Conservation (phyloP, 2,797 vertebrate genomes). For the Squalus acanthias region DNA sequence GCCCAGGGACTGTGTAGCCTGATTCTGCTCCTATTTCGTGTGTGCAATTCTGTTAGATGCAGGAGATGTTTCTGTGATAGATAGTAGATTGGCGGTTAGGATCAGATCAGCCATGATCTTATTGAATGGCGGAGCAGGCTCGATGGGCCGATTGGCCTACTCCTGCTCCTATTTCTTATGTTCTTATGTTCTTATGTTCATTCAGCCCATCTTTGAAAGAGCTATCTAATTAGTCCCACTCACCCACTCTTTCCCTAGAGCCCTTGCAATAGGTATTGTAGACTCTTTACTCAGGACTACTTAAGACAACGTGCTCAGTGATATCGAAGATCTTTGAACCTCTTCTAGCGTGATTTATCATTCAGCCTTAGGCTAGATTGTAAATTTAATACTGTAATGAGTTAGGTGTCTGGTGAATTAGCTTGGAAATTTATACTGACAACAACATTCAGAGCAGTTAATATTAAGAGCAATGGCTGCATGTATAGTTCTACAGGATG, state of each 20-base stretch:
- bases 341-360: not conserved
- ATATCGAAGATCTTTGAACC: slow-evolving; percentile 38
- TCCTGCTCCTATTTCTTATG: no score
- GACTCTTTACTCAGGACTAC: not conserved
- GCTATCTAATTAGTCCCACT: not conserved
- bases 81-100: no score
- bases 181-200: no score
- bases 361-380: not conserved
- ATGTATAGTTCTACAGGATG: not conserved
- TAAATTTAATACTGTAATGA: slow-evolving; percentile 5
- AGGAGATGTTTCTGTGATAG: no score
- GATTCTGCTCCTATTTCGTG: no score
- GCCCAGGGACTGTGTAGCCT: no score
- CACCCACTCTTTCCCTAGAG: not conserved
- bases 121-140: no score
- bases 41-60: no score
- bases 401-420: not conserved
- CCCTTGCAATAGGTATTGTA: not conserved
- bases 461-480: not conserved
- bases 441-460: not conserved
- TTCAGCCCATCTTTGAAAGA: not conserved
- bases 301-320: slow-evolving; percentile 29
- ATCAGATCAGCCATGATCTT: no score
- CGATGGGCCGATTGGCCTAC: no score
- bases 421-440: slow-evolving; percentile 1